Evolutionary conservation across 1,140 invertebrate species (phyloP), one percentile per base, ranked within the genome.

Genomic region (Nymphalis io): DNA sequence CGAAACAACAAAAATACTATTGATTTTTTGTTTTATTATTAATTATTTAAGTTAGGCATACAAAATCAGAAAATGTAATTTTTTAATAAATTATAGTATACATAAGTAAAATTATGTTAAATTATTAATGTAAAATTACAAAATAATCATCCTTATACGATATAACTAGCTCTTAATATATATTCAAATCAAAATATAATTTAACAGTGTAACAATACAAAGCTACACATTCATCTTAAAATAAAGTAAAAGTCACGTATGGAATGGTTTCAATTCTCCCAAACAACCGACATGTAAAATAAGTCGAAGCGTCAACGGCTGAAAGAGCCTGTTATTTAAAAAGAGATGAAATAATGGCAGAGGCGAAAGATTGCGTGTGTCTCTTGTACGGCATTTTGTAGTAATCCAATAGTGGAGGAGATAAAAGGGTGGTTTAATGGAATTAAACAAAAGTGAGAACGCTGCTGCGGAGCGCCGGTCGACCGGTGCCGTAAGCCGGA

Each of bases 401-500:
- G 85, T 87, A 88, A 86, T 88, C 82, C 84, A 85, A 89, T 89
- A 88, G 85, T 78, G 83, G 81, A 83, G 83, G 85, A 87, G 83
- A 89, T 87, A 89, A 88, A 89, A 89, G 85, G 85, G 83, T 88
- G 85, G 79, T 85, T 83, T 91, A 91, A 91, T 91, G 87, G 89
- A 91, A 91, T 91, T 89, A 91, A 89, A 87, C 84, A 87, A 82
- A 72, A 82, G 74, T 57, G 70, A 72, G 79, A 78, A 73, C 51
- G 18, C 27, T 2, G 51, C 20, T 27, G 51, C 68, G 70, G 72
- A 59, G 64, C 73, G 76, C 64, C 65, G 67, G 73, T 68, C 71
- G 76, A 77, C 16, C 23, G 51, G 76, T 71, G 83, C 73, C 72
- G 80, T 87, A 86, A 86, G 85, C 82, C 83, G 84, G 83, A 85